Evolutionary conservation across 2,113 vertebrate species (phyloP).

Genomic region (Polypterus bichir): DNA sequence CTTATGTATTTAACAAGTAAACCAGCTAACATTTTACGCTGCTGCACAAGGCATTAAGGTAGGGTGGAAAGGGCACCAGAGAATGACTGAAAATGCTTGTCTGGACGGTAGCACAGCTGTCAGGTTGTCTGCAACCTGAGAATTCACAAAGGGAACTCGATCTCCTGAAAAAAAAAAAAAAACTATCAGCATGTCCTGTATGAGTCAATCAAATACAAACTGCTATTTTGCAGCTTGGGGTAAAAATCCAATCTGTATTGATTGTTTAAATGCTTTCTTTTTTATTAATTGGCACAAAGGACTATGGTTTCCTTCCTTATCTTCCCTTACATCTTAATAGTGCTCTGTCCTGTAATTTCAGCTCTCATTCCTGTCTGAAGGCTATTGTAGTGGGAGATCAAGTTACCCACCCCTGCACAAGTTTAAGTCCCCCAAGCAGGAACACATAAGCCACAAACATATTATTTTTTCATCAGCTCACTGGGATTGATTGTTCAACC

Average conservation of each 20-base stretch:
- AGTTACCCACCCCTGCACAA: constrained; percentile 17
- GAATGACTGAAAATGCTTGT: too few species aligned
- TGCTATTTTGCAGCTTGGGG: neutral
- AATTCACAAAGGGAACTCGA: neutral
- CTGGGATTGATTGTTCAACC: constrained; percentile 5
- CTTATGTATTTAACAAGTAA: too few species aligned
- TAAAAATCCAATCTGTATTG: neutral
- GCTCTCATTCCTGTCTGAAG: constrained; percentile 22
- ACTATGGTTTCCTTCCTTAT: constrained; percentile 11
- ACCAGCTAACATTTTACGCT: too few species aligned
- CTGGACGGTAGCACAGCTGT: neutral
- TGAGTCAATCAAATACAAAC: neutral
- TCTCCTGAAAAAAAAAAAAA: neutral
- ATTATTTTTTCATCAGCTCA: constrained; percentile 20
- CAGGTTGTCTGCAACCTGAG: neutral
- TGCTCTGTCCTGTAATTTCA: constrained; percentile 17
- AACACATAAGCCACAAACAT: constrained; percentile 13
- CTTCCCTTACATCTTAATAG: constrained; percentile 12
- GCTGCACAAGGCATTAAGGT: too few species aligned
- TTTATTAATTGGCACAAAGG: too few species aligned
- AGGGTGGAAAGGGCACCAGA: too few species aligned
- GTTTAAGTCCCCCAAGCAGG: constrained; percentile 19
- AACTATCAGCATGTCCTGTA: neutral
- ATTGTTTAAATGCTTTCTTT: neutral
- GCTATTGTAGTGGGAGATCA: constrained; percentile 18